Evolutionary conservation across 2,797 vertebrate species (phyloP).

Genomic region (Myotis myotis): DNA sequence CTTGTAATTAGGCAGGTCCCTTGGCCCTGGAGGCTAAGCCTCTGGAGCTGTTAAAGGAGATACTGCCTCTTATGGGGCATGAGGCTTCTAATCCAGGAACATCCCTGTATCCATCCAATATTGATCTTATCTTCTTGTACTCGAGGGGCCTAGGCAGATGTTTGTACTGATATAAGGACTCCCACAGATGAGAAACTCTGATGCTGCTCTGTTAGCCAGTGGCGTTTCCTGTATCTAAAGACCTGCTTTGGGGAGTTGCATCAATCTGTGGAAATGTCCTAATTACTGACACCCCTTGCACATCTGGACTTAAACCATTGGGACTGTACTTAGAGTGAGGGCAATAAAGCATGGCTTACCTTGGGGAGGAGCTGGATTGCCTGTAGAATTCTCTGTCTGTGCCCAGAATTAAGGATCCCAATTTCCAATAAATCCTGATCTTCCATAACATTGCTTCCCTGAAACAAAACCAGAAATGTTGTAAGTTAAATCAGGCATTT

Average conservation of each 20-base stretch:
- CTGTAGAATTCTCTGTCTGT: slow-evolving; percentile 97
- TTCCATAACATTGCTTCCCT: slow-evolving; percentile 99
- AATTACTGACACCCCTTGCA: not conserved
- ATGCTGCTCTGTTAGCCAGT: not conserved
- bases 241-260: not conserved
- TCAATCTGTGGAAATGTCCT: not conserved
- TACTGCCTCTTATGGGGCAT: not conserved
- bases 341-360: slow-evolving; percentile 83
- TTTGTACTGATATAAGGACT: not conserved
- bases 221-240: not conserved
- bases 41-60: not conserved
- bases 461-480: slow-evolving; percentile 74
- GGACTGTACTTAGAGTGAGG: not conserved
- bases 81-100: not conserved
- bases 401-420: slow-evolving; percentile 97
- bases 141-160: not conserved
- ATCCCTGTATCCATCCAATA: not conserved
- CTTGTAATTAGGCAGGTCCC: not conserved
- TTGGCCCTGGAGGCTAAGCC: not conserved
- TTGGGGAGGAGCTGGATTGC: slow-evolving; percentile 97
- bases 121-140: not conserved
- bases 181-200: not conserved
- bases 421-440: slow-evolving; percentile 99
- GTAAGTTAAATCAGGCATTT: not conserved
- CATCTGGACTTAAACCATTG: not conserved